These are phyloP conservation scores for Hirtodrosophila cameraria DNA, from an alignment of 2,888 invertebrate species.

Conservation along the genomic window DNA sequence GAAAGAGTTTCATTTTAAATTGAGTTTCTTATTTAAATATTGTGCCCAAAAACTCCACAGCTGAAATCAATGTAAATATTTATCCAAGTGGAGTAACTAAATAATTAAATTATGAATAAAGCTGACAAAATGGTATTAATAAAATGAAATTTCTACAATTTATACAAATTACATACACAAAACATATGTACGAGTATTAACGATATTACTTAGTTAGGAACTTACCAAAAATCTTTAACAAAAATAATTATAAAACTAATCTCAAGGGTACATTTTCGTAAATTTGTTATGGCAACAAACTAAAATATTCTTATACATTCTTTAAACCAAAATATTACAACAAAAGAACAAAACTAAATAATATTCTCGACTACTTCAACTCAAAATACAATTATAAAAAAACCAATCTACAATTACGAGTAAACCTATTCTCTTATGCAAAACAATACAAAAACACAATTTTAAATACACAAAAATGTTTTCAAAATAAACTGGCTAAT, in stretches of 20 bases:
- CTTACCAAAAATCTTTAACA: constrained; percentile 59
- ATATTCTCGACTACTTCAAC: constrained; percentile 59
- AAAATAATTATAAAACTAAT: constrained; percentile 38
- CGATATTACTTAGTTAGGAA: constrained; percentile 68
- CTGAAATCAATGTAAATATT: neutral
- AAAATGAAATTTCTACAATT: constrained; percentile 58
- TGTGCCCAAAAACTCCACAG: constrained; percentile 12
- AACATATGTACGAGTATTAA: constrained; percentile 40
- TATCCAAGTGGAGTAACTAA: constrained; percentile 6
- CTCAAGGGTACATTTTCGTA: constrained; percentile 52
- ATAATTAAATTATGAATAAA: constrained; percentile 7
- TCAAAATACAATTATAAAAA: constrained; percentile 32
- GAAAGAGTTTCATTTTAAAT: neutral
- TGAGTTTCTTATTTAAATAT: constrained; percentile 1
- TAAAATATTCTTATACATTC: constrained; percentile 67
- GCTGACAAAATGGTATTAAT: constrained; percentile 45
- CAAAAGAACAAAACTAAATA: no score
- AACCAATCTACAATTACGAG: constrained; percentile 42
- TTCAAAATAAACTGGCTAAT: constrained; percentile 46
- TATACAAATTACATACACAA: constrained; percentile 47
- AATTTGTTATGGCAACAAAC: constrained; percentile 51
- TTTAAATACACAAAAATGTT: constrained; percentile 40
- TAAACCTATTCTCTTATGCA: constrained; percentile 63
- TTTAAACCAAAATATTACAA: constrained; percentile 39
- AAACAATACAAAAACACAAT: constrained; percentile 33